A percentile compares a stretch with the other conserved stretches of the same genome.
Evolutionary conservation across 2,113 vertebrate genomes (phyloP).

Genomic region (Coreoperca whiteheadi): DNA sequence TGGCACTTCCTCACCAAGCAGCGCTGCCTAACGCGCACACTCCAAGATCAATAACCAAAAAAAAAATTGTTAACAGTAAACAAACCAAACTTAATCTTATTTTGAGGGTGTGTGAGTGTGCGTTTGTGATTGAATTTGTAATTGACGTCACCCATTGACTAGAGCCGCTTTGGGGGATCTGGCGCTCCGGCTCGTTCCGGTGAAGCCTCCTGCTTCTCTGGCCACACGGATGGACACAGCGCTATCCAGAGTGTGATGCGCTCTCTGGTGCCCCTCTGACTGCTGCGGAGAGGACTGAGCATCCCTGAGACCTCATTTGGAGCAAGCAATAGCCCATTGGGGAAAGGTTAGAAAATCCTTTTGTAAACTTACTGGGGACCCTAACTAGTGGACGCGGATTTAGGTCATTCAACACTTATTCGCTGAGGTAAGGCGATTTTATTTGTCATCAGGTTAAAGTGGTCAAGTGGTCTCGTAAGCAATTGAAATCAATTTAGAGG

Average conservation of each 20-base stretch:
- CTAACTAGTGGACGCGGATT: background rate
- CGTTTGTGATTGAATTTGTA: background rate
- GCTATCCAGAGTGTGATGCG: background rate
- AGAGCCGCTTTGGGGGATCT: constrained; percentile 4
- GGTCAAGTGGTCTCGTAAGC: too few species aligned
- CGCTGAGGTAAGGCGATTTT: constrained; percentile 32
- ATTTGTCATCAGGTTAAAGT: background rate
- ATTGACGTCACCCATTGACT: constrained; percentile 58
- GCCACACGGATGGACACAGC: background rate
- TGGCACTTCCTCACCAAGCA: too few species aligned
- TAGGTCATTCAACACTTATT: background rate
- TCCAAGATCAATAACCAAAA: too few species aligned
- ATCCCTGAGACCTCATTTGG: background rate
- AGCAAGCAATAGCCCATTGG: background rate
- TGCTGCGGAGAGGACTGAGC: background rate
- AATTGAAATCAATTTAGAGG: background rate
- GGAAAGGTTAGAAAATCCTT: background rate
- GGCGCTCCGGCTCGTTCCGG: background rate
- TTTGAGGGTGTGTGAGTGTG: background rate
- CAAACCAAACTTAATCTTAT: too few species aligned
- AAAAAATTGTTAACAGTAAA: too few species aligned
- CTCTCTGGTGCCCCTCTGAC: background rate
- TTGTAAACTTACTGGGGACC: background rate
- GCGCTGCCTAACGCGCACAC: too few species aligned
- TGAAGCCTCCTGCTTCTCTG: background rate